Percentiles rank a stretch among this genome's conserved stretches.
phyloP scores from a whole-genome alignment of 2,113 vertebrate species.

The Triplophysa rosa region DNA sequence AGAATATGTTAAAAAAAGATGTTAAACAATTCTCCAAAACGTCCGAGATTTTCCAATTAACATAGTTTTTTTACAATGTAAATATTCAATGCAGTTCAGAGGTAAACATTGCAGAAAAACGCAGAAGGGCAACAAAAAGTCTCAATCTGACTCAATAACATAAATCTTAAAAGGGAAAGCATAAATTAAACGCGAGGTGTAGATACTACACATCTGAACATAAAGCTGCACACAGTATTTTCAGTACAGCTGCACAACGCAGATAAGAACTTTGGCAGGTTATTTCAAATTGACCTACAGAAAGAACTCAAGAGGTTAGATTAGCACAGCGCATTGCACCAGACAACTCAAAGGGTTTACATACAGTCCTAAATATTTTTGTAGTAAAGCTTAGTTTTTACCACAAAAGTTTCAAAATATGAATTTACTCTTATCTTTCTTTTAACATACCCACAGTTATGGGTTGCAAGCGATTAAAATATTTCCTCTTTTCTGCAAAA shows the following conservation, averaged over 20 bases:
- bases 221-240: slow-evolving; percentile 10
- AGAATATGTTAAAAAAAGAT: no score
- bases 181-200: slow-evolving; percentile 41
- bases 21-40: no score
- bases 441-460: neutral
- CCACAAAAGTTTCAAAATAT: no score
- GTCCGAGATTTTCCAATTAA: no score
- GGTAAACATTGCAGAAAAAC: neutral
- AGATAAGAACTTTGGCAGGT: neutral
- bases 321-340: neutral
- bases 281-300: neutral
- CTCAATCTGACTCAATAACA: slow-evolving; percentile 2
- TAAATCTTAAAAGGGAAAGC: slow-evolving; percentile 4
- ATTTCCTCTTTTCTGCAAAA: neutral
- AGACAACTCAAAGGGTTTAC: neutral
- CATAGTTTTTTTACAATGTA: neutral
- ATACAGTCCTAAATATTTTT: no score
- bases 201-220: slow-evolving; percentile 58
- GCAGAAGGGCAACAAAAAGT: neutral
- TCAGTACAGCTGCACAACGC: slow-evolving; percentile 8
- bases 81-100: neutral
- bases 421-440: neutral
- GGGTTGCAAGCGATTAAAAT: neutral
- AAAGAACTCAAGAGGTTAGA: neutral
- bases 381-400: no score